These are phyloP conservation scores for Arge pagana DNA, from an alignment of 2,888 invertebrate genomes.

Conservation along the genomic window DNA sequence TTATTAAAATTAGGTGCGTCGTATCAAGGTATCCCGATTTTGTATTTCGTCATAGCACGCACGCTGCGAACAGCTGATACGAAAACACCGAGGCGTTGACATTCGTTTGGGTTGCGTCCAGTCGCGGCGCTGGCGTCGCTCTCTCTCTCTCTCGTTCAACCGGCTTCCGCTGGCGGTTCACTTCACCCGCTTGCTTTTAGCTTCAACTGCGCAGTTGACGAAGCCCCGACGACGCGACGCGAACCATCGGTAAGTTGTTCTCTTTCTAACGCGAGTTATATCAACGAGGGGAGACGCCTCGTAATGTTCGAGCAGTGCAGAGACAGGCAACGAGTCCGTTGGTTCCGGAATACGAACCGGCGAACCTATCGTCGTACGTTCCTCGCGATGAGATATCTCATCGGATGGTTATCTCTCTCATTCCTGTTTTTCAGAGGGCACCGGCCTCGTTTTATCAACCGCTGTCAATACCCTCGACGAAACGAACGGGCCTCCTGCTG, in stretches of 20 bases:
- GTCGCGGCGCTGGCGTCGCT: conserved; percentile 36
- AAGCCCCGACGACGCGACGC: conserved; percentile 47
- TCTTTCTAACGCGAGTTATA: too few relatives aligned
- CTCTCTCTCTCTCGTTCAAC: conserved; percentile 35
- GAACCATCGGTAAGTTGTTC: conserved; percentile 51
- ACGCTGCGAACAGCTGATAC: neutral
- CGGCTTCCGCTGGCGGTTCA: conserved; percentile 38
- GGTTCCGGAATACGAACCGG: conserved; percentile 10
- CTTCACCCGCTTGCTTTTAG: conserved; percentile 42
- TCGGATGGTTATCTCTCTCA: conserved; percentile 6
- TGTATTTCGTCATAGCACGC: too few relatives aligned
- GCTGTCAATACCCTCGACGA: conserved; percentile 13
- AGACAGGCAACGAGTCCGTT: too few relatives aligned
- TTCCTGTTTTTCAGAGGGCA: conserved; percentile 3
- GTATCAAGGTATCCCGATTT: too few relatives aligned
- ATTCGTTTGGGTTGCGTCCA: conserved; percentile 32
- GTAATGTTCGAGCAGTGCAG: too few relatives aligned
- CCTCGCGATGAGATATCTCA: conserved; percentile 1
- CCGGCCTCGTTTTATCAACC: conserved; percentile 1
- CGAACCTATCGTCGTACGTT: conserved; percentile 11
- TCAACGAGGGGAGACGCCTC: too few relatives aligned
- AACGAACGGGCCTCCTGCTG: too few relatives aligned
- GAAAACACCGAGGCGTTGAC: conserved; percentile 29
- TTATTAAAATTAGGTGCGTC: too few relatives aligned
- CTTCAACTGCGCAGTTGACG: conserved; percentile 54